phyloP scores from a whole-genome alignment of 2,888 invertebrate species.

The Eutolmus rufibarbis region DNA sequence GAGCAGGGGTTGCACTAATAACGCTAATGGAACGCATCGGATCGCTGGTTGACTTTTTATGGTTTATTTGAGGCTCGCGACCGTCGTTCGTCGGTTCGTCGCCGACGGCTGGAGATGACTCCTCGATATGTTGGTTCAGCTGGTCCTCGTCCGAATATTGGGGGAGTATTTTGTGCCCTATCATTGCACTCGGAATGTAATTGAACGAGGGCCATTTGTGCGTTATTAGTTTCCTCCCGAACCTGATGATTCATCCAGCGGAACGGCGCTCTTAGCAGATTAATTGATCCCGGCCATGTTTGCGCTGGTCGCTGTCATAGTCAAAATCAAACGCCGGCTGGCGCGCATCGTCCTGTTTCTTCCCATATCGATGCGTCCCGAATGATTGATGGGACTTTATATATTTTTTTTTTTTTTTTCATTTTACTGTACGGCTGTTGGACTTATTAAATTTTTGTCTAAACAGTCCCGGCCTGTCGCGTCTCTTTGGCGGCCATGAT shows the following conservation, averaged over 20 bases:
- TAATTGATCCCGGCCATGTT: constrained; percentile 19
- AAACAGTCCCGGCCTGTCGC: not conserved
- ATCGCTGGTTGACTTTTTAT: constrained; percentile 31
- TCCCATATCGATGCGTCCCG: not conserved
- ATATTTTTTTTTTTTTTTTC: not conserved
- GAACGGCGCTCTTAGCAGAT: not conserved
- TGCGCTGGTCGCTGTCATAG: not conserved
- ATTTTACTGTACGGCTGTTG: not conserved
- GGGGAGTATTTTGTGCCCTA: constrained; percentile 8
- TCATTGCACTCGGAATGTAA: constrained; percentile 4
- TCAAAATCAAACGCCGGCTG: not conserved
- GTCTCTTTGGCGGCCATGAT: not conserved
- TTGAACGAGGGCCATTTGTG: constrained; percentile 35
- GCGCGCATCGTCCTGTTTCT: not conserved
- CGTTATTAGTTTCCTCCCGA: constrained; percentile 11
- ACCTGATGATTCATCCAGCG: not conserved
- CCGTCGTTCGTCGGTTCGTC: too few species aligned
- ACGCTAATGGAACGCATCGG: constrained; percentile 28
- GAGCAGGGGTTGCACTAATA: constrained; percentile 33
- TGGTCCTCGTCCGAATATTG: not conserved
- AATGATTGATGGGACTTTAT: constrained; percentile 19
- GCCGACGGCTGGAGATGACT: not conserved
- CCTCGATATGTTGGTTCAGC: constrained; percentile 31
- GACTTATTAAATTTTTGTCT: constrained; percentile 7
- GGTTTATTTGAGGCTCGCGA: constrained; percentile 24